Percentiles rank a stretch among this genome's conserved stretches.
phyloP scores from a whole-genome alignment of 2,888 invertebrate genomes.

The Tanytarsus gracilentus region DNA sequence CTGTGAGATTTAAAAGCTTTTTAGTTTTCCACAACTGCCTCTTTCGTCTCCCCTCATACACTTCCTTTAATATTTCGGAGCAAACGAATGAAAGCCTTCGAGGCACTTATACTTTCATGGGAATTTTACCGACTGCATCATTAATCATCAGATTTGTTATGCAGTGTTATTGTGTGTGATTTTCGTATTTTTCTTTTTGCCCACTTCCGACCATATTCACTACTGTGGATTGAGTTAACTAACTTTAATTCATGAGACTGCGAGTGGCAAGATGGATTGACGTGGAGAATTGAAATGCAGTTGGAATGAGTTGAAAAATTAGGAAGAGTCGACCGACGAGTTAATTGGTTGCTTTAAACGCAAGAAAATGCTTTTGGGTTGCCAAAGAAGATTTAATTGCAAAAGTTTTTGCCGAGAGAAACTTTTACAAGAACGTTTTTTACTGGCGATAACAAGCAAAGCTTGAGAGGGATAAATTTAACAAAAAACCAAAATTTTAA shows the following conservation, averaged over 20 bases:
- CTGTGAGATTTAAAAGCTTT: too few species aligned
- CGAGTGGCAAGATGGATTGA: not conserved
- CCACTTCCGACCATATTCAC: too few species aligned
- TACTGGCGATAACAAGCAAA: not conserved
- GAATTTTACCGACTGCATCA: not conserved
- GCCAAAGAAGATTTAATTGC: conserved; percentile 7
- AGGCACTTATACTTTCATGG: conserved; percentile 4
- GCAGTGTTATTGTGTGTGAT: not conserved
- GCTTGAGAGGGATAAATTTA: not conserved
- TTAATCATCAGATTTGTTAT: conserved; percentile 10
- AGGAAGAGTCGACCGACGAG: not conserved
- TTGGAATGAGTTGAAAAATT: not conserved
- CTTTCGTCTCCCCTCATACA: too few species aligned
- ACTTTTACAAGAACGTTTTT: not conserved
- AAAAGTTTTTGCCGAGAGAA: not conserved
- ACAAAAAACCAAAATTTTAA: too few species aligned
- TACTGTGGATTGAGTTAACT: not conserved
- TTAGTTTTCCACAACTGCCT: too few species aligned
- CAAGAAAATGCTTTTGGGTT: not conserved
- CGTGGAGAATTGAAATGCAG: not conserved
- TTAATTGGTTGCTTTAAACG: conserved; percentile 10
- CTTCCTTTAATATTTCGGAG: too few species aligned
- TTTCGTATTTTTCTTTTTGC: not conserved
- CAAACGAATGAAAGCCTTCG: not conserved
- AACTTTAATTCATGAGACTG: conserved; percentile 2